A percentile compares a stretch with the other conserved stretches of the same genome.
phyloP scores from a whole-genome alignment of 2,797 vertebrate genomes.

The Periparus ater region DNA sequence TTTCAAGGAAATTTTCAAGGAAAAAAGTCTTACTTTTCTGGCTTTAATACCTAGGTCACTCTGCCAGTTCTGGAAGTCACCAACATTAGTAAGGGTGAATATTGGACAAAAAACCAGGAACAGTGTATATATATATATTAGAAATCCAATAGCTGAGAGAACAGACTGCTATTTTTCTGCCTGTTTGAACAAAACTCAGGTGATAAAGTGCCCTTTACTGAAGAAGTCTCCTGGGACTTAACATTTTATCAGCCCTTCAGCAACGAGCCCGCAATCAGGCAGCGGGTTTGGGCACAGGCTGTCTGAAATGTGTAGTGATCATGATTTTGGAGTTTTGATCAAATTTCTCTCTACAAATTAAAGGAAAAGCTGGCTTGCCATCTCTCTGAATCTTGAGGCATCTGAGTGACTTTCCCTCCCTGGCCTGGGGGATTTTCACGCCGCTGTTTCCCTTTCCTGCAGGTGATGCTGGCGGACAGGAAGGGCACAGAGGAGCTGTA shows the following conservation, averaged over 20 bases:
- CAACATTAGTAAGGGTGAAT: background rate
- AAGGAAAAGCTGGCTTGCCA: background rate
- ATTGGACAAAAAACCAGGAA: background rate
- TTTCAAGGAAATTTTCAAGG: background rate
- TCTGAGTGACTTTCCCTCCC: background rate
- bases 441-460: background rate
- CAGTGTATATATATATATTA: background rate
- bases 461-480: conserved; percentile 97
- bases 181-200: background rate
- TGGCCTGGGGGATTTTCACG: background rate
- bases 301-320: background rate
- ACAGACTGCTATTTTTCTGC: background rate
- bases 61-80: background rate
- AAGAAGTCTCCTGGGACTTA: background rate
- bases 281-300: background rate
- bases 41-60: background rate
- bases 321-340: background rate
- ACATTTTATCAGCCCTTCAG: background rate
- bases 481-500: conserved; percentile 94
- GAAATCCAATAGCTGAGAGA: background rate
- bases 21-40: background rate
- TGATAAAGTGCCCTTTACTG: conserved; percentile 16
- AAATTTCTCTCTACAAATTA: background rate
- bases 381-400: background rate
- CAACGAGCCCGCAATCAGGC: background rate